Conservation (phyloP, 2,797 vertebrate genomes). For the Micropoecilia bifurca region DNA sequence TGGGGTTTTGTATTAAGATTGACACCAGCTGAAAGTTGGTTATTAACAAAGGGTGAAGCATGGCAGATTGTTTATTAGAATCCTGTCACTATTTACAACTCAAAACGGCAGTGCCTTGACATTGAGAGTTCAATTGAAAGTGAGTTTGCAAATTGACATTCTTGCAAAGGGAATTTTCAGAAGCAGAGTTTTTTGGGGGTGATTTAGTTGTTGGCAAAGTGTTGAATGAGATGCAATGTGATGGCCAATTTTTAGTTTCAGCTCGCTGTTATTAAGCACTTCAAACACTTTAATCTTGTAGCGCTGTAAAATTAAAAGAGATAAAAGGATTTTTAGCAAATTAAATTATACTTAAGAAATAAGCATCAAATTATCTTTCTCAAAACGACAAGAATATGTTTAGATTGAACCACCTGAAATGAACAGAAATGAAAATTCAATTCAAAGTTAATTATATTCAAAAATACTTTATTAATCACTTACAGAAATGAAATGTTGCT, state of each 20-base stretch:
- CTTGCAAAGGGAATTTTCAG: slow-evolving; percentile 51
- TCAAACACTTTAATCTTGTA: neutral
- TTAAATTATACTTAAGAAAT: neutral
- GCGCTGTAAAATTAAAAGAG: neutral
- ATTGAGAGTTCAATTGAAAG: slow-evolving; percentile 78
- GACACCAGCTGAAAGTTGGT: slow-evolving; percentile 82
- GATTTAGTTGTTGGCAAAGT: slow-evolving; percentile 2
- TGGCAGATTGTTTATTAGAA: slow-evolving; percentile 85
- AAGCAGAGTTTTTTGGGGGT: slow-evolving; percentile 13
- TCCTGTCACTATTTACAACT: slow-evolving; percentile 81
- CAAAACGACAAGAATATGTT: neutral
- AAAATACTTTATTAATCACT: neutral
- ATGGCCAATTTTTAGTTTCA: slow-evolving; percentile 46
- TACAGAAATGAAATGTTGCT: neutral
- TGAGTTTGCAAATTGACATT: slow-evolving; percentile 71
- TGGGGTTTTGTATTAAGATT: slow-evolving; percentile 82
- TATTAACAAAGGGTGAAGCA: slow-evolving; percentile 82
- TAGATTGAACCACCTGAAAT: neutral
- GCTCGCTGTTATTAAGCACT: slow-evolving; percentile 35
- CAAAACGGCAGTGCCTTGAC: slow-evolving; percentile 72
- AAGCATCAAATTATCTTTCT: neutral
- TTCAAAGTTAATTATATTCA: neutral
- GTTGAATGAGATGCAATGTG: slow-evolving; percentile 21
- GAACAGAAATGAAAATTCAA: neutral
- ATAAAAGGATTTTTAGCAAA: neutral